Evolutionary conservation across 2,888 invertebrate species (phyloP), one percentile per base, ranked within the genome.

Genomic region (Apoda limacodes): DNA sequence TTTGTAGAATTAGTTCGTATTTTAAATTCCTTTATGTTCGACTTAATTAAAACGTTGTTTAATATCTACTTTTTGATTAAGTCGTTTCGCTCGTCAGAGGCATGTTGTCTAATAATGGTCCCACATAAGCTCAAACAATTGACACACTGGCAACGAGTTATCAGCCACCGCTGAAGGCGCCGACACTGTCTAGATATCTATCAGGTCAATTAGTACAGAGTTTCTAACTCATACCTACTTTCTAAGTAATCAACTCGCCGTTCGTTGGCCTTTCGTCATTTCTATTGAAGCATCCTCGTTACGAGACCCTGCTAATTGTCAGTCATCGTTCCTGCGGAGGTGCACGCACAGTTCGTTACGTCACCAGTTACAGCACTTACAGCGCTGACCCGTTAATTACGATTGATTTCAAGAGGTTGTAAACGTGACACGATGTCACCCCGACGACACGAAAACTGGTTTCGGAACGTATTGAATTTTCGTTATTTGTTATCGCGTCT

Each of bases 61-160:
- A n/a, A n/a, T n/a, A n/a, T n/a, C n/a, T n/a, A n/a, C n/a, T n/a
- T n/a, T n/a, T n/a, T n/a, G n/a, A n/a, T n/a, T n/a, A n/a, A n/a
- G n/a, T n/a, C n/a, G n/a, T n/a, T n/a, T n/a, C n/a, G n/a, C n/a
- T n/a, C n/a, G n/a, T n/a, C n/a, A n/a, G n/a, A n/a, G n/a, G n/a
- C n/a, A n/a, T n/a, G n/a, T n/a, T n/a, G n/a, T n/a, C n/a, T n/a
- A n/a, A n/a, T n/a, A n/a, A n/a, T n/a, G n/a, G n/a, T n/a, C n/a
- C n/a, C n/a, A n/a, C n/a, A n/a, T n/a, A n/a, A n/a, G n/a, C n/a
- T n/a, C 40, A 57, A 53, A 52, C 64, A 66, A 70, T 71, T 71
- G 74, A 74, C 75, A 72, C 45, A 74, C 58, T 65, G 66, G 53
- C 52, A 52, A 60, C 55, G 60, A 60, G 67, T 69, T 66, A 64